phyloP scores from a whole-genome alignment of 2,797 vertebrate species.

The Merluccius polli region DNA sequence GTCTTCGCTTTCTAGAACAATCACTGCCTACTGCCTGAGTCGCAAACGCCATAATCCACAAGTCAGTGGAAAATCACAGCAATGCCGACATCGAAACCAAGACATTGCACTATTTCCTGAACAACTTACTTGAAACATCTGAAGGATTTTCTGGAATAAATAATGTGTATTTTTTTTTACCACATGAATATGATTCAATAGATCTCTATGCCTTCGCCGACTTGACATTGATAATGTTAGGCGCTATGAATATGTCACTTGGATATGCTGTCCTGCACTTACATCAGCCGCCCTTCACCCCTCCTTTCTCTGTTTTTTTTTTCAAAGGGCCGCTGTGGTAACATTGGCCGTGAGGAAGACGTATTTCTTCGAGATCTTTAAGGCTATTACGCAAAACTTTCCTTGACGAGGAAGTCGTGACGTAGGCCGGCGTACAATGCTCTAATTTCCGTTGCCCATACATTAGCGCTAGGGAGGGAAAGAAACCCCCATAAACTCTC shows the following conservation, averaged over 20 bases:
- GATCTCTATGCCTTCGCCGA: not conserved
- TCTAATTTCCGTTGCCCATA: too few relatives aligned
- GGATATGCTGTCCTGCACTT: not conserved
- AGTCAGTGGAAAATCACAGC: not conserved
- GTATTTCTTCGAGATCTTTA: too few relatives aligned
- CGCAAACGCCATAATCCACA: not conserved
- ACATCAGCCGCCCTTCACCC: slow-evolving; percentile 1
- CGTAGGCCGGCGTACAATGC: too few relatives aligned
- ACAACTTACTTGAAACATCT: too few relatives aligned
- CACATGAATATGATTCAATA: not conserved
- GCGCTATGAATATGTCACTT: not conserved
- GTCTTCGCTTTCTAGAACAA: not conserved
- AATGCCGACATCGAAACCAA: not conserved
- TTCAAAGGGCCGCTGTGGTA: not conserved
- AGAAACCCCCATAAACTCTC: too few relatives aligned
- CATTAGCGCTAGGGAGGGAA: too few relatives aligned
- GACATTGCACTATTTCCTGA: not conserved
- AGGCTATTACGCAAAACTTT: not conserved
- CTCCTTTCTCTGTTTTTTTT: not conserved
- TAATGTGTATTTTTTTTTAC: too few relatives aligned
- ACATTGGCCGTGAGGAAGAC: not conserved
- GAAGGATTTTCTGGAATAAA: too few relatives aligned
- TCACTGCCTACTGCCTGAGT: not conserved
- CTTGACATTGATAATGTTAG: not conserved
- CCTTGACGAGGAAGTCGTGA: too few relatives aligned